Base-by-base conservation (phyloP, 2,888 invertebrate species). In the Xestia xanthographa region DNA sequence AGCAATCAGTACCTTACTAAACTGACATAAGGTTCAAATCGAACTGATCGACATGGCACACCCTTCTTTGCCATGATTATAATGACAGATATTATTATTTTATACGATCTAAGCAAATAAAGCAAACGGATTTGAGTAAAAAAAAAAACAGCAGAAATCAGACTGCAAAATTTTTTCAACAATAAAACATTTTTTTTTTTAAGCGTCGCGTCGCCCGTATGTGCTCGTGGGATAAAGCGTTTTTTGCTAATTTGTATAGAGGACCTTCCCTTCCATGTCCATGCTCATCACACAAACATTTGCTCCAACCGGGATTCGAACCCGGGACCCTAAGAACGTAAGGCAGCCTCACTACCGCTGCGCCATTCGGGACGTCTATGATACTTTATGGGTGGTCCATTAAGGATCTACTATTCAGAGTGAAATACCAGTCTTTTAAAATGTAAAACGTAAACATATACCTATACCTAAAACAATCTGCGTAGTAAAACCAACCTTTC, bases 1-100 rank as follows among this genome's bases (percentile, higher is more conserved):
- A 79, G 17, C 22, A 71, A 69, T 60, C 9, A 4, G 43, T 43
- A 79, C 26, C 17, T 34, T 60, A 53, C 53, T 2, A 2, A n/a
- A 5, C 12, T 8, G 58, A 12, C 26, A 62, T 71, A 56, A 63
- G 53, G 73, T 80, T 41, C 5, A 72, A 38, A 63, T 72, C 72
- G 5, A 41, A 80, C 8, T 45, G 22, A 62, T 71, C 0, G 38
- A 45, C 1, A 22, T 20, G 45, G 26, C n/a, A 29, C 56, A 45
- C 26, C 29, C 20, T 43, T 48, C n/a, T 22, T 14, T 53, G 14
- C 26, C 26, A 26, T 17, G 14, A n/a, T 48, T 63, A 12, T 80
- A 71, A 43, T 50, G 14, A 22, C 3, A 50, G 14, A n/a, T 50
- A 45, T 68, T 34, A 34, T 34, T 34, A 34, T 34, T 34, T 58